A percentile compares a stretch with the other conserved stretches of the same genome.
phyloP scores from a whole-genome alignment of 2,797 vertebrate species.

The Nothura maculosa region DNA sequence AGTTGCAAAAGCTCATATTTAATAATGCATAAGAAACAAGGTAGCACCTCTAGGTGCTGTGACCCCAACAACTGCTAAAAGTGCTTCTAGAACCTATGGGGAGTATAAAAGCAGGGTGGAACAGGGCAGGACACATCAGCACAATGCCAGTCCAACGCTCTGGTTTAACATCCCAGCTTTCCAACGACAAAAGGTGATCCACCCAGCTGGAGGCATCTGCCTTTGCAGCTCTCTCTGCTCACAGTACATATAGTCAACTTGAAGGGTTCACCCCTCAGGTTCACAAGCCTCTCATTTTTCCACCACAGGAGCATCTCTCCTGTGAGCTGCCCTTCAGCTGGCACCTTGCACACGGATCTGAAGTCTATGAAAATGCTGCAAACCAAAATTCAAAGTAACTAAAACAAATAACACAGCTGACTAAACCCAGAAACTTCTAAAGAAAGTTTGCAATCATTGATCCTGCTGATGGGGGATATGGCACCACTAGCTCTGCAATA shows the following conservation, averaged over 20 bases:
- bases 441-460: background rate
- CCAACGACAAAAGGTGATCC: background rate
- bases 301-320: background rate
- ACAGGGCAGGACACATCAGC: background rate
- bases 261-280: background rate
- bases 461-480: background rate
- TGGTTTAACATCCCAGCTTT: background rate
- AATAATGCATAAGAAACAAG: background rate
- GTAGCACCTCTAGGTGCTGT: background rate
- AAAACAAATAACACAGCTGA: background rate
- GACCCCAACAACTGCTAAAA: background rate
- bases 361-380: fast-evolving
- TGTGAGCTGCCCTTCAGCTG: background rate
- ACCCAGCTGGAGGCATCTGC: background rate
- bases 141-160: background rate
- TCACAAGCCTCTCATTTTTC: background rate
- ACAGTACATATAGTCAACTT: background rate
- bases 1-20: background rate
- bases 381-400: background rate
- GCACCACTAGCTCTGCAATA: background rate
- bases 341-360: background rate
- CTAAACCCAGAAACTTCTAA: background rate
- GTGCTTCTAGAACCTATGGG: background rate
- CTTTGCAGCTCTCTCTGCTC: background rate
- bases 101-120: background rate